A percentile compares a stretch with the other conserved stretches of the same genome.
Evolutionary conservation across 1,140 invertebrate genomes (phyloP).

Genomic region (Rhagoletis zephyria): DNA sequence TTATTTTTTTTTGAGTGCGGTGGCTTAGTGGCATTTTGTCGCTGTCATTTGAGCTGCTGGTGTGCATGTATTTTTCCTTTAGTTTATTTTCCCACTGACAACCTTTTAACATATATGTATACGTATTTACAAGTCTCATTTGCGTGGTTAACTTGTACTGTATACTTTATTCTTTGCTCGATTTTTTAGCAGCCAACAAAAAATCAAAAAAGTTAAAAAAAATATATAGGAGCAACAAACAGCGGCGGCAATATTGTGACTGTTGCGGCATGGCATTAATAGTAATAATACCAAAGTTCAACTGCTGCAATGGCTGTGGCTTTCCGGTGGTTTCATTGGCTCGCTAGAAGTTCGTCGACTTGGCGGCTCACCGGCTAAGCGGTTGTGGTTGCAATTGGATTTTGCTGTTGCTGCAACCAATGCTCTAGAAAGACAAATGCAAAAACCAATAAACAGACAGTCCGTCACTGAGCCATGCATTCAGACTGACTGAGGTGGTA

Average conservation of each 20-base stretch:
- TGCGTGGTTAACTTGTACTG: not conserved
- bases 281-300: constrained; percentile 49
- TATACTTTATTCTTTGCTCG: constrained; percentile 17
- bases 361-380: constrained; percentile 30
- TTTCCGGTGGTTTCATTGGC: constrained; percentile 48
- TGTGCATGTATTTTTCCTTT: not conserved
- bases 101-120: not conserved
- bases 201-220: constrained; percentile 10
- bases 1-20: not conserved
- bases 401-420: not conserved
- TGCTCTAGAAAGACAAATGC: constrained; percentile 36
- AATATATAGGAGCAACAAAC: not conserved
- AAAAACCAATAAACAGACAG: not conserved
- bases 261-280: constrained; percentile 13
- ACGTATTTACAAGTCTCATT: not conserved
- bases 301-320: constrained; percentile 28
- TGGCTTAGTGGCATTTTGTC: not conserved
- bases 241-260: not conserved
- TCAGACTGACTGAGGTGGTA: not conserved
- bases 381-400: constrained; percentile 6
- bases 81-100: not conserved
- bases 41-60: constrained; percentile 6
- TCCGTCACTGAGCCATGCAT: not conserved
- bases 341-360: constrained; percentile 34
- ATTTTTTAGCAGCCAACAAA: not conserved